phyloP scores from a whole-genome alignment of 2,113 vertebrate genomes.

The Fulmarus glacialis region DNA sequence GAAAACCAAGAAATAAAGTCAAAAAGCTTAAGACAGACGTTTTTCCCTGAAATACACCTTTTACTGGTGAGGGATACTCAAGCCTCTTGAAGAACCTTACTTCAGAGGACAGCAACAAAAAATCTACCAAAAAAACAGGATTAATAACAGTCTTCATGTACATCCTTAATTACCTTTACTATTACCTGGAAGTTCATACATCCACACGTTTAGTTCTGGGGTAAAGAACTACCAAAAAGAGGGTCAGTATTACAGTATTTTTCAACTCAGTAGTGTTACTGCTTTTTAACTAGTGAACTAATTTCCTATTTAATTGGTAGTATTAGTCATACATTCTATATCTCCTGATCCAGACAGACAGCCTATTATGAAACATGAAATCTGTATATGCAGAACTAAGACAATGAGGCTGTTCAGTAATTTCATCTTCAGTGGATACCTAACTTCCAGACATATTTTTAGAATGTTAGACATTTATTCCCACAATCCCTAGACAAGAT shows the following conservation, averaged over 20 bases:
- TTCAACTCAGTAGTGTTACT: neutral
- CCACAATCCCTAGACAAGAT: neutral
- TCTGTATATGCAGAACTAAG: neutral
- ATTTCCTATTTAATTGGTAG: neutral
- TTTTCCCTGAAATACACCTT: neutral
- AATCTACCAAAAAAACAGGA: rapidly evolving
- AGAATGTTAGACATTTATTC: neutral
- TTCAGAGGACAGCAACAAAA: neutral
- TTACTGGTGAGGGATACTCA: neutral
- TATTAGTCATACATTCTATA: neutral
- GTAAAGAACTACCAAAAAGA: neutral
- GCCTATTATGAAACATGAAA: neutral
- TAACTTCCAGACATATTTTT: neutral
- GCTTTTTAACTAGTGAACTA: neutral
- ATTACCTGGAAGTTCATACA: neutral
- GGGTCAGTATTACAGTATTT: neutral
- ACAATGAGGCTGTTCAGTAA: neutral
- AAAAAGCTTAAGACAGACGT: neutral
- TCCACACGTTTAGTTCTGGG: neutral
- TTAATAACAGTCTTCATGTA: neutral
- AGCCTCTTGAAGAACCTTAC: neutral
- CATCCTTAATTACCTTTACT: neutral
- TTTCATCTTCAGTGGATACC: neutral
- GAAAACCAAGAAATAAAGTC: neutral
- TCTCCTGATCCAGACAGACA: neutral